These are phyloP conservation scores for Anorthoa munda DNA, from an alignment of 2,888 invertebrate species.

Conservation along the genomic window DNA sequence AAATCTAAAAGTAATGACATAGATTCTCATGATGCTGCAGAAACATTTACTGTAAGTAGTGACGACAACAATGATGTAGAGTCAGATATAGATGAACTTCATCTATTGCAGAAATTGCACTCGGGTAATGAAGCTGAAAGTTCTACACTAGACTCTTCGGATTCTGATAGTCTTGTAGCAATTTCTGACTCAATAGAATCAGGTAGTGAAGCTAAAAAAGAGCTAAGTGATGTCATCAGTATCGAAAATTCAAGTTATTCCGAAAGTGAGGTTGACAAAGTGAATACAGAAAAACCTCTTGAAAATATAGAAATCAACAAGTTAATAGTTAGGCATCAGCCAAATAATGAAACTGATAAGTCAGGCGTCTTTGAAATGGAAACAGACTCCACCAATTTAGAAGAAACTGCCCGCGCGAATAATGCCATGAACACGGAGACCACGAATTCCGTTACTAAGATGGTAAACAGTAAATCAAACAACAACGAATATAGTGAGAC, in stretches of 20 bases:
- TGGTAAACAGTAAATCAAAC: slow-evolving; percentile 64
- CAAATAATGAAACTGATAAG: slow-evolving; percentile 9
- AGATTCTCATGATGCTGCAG: slow-evolving; percentile 52
- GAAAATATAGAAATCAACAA: slow-evolving; percentile 20
- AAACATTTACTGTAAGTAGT: slow-evolving; percentile 74
- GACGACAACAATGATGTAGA: slow-evolving; percentile 75
- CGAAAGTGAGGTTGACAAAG: slow-evolving; percentile 76
- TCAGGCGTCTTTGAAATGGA: slow-evolving; percentile 46
- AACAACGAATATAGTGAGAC: slow-evolving; percentile 72
- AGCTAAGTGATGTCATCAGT: slow-evolving; percentile 80
- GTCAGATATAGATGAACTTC: slow-evolving; percentile 84
- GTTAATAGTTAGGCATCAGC: neutral
- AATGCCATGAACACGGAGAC: neutral
- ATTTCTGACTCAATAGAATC: slow-evolving; percentile 82
- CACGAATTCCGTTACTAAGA: slow-evolving; percentile 51
- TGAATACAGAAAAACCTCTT: slow-evolving; percentile 1
- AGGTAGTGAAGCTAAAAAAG: slow-evolving; percentile 72
- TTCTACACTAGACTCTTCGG: slow-evolving; percentile 78
- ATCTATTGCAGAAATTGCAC: slow-evolving; percentile 83
- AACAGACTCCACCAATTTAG: slow-evolving; percentile 52
- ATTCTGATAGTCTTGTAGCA: slow-evolving; percentile 80
- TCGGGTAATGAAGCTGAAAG: slow-evolving; percentile 77
- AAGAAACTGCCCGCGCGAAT: neutral
- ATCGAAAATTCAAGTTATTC: slow-evolving; percentile 88
- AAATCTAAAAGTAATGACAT: slow-evolving; percentile 19